Base-by-base conservation (phyloP, 2,113 vertebrate genomes). In the Macquaria ambigua region DNA sequence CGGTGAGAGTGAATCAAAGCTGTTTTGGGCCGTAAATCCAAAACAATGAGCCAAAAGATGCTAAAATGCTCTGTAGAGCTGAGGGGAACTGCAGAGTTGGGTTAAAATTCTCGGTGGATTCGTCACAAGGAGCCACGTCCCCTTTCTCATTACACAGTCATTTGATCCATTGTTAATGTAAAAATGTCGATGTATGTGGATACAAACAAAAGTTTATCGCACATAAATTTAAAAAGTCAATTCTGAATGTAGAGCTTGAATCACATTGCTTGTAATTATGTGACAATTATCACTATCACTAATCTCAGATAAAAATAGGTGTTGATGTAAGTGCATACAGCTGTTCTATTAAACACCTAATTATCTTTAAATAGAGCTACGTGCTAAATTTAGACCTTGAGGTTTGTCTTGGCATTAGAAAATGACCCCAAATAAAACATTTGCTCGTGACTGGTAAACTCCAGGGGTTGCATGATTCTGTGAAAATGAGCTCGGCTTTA, bases 401-500 rank as follows among this genome's bases (percentile, higher is more conserved):
- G 59, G 83, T 84, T 85, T 73, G 11, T 18, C 18, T 55, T 80
- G 59, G 61, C 55, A 48, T 53, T 16, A 34, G 73, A 68, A 77
- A 89, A 74, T 83, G 23, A 1, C n/a, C 69, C 67, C 31, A 81
- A 56, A 87, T 90, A 83, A 86, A 89, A 85, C 31, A 25, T 88
- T 81, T 74, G 72, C 87, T 48, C 71, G 71, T 58, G 69, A 81
- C 73, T 74, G 48, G 77, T 83, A 81, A 87, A 88, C 73, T 77
- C 64, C 69, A 70, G 43, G 50, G 23, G 63, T 50, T 67, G 59
- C 59, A 55, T 18, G 50, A 85, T 72, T 76, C 61, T 68, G 55
- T 83, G 72, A 83, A 85, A 89, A 66, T 39, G 50, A 78, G 72
- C 77, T 70, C 0, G 0, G 43, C 81, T 87, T 89, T 50, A 90